A percentile compares a stretch with the other conserved stretches of the same genome.
phyloP scores from a whole-genome alignment of 2,113 vertebrate species.

The Notarius quadriscutis region DNA sequence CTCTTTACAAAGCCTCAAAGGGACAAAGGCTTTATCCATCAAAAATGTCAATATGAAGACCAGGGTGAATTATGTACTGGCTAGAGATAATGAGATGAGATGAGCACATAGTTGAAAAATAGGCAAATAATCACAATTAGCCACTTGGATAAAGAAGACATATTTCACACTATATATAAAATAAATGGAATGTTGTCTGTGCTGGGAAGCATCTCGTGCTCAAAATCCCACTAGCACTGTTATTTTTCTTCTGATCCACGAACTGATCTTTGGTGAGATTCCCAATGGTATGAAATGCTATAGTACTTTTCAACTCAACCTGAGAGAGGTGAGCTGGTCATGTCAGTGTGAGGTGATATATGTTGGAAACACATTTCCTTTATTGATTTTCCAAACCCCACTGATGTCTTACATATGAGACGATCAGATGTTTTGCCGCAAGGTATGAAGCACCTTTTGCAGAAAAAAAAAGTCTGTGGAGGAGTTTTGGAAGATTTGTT shows the following conservation, averaged over 20 bases:
- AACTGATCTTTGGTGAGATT: slow-evolving; percentile 8
- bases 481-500: slow-evolving; percentile 21
- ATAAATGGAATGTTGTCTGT: neutral
- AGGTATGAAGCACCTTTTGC: slow-evolving; percentile 24
- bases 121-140: neutral
- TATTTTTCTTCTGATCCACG: slow-evolving; percentile 19
- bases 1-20: neutral
- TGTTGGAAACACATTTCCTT: slow-evolving; percentile 28
- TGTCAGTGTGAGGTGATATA: slow-evolving; percentile 30
- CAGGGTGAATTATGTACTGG: neutral
- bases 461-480: neutral
- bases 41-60: neutral
- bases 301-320: slow-evolving; percentile 1
- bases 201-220: neutral
- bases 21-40: neutral
- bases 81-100: neutral
- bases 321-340: slow-evolving; percentile 29
- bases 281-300: slow-evolving; percentile 10
- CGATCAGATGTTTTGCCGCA: slow-evolving; percentile 44
- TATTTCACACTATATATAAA: neutral
- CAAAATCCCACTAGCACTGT: neutral
- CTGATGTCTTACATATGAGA: slow-evolving; percentile 22
- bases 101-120: neutral
- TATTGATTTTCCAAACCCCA: slow-evolving; percentile 36
- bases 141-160: neutral